Evolutionary conservation across 1,140 invertebrate species (phyloP).

Genomic region (Psilanteris sp.): DNA sequence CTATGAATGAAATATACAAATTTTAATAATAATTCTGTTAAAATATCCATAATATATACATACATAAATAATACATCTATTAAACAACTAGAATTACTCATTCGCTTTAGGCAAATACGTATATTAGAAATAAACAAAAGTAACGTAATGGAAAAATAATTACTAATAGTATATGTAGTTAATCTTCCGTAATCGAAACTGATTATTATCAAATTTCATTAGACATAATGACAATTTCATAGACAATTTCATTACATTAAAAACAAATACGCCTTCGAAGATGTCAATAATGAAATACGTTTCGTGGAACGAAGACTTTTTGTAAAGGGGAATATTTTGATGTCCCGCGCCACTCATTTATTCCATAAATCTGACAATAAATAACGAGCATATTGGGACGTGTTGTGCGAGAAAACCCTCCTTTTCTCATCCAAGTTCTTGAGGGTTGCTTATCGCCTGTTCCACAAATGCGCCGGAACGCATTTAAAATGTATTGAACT

Average conservation of each 20-base stretch:
- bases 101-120: too few species aligned
- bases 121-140: too few species aligned
- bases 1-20: too few species aligned
- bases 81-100: too few species aligned
- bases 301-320: conserved; percentile 52
- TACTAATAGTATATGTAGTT: too few species aligned
- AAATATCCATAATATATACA: too few species aligned
- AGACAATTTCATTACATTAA: conserved; percentile 13
- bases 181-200: too few species aligned
- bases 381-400: conserved; percentile 77
- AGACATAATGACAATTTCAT: too few species aligned
- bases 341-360: conserved; percentile 75
- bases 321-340: conserved; percentile 54
- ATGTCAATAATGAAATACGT: conserved; percentile 69
- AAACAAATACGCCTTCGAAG: conserved; percentile 38
- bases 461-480: conserved; percentile 78
- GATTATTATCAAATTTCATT: too few species aligned
- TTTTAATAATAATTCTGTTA: too few species aligned
- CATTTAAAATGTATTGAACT: conserved; percentile 81
- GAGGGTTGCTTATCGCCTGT: conserved; percentile 73
- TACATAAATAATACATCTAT: too few species aligned
- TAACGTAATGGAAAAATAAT: too few species aligned
- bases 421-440: conserved; percentile 58
- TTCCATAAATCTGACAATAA: conserved; percentile 81
- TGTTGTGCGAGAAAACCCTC: conserved; percentile 50